Evolutionary conservation across 1,140 invertebrate genomes (phyloP).

Genomic region (Apis florea): DNA sequence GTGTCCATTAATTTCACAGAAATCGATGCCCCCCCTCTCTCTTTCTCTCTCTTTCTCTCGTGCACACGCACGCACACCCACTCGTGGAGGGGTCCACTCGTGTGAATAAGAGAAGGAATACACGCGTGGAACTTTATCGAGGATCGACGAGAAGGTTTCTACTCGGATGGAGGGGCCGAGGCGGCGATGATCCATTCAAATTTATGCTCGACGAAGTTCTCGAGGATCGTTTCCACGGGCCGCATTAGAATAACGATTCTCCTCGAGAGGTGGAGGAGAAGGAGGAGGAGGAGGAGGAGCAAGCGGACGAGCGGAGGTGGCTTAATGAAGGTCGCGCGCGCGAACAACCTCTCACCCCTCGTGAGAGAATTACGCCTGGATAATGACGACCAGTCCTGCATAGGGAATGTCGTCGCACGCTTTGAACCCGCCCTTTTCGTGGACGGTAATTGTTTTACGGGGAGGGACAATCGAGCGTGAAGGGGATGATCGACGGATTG

Average conservation of each 20-base stretch:
- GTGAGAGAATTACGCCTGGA: constrained; percentile 44
- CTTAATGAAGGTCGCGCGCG: constrained; percentile 60
- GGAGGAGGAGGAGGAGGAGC: constrained; percentile 14
- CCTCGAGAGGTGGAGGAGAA: not conserved
- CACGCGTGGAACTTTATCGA: constrained; percentile 10
- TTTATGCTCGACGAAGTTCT: constrained; percentile 63
- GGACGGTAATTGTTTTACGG: constrained; percentile 41
- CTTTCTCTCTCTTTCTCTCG: no score
- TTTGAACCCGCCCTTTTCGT: constrained; percentile 1
- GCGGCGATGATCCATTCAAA: constrained; percentile 68
- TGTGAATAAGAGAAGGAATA: not conserved
- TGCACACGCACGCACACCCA: constrained; percentile 5
- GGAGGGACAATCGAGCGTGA: not conserved
- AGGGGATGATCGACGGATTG: constrained; percentile 13
- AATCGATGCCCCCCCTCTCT: constrained; percentile 63
- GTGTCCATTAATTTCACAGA: constrained; percentile 73
- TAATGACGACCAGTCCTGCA: constrained; percentile 54
- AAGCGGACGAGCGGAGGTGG: constrained; percentile 44
- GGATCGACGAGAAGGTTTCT: not conserved
- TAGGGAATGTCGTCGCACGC: constrained; percentile 5
- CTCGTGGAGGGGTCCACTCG: not conserved
- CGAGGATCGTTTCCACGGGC: constrained; percentile 13
- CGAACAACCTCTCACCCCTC: constrained; percentile 1
- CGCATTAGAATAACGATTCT: constrained; percentile 72
- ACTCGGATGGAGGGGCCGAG: not conserved